These are phyloP conservation scores for Listrodromus nycthemerus DNA, from an alignment of 2,888 invertebrate species.

Conservation along the genomic window DNA sequence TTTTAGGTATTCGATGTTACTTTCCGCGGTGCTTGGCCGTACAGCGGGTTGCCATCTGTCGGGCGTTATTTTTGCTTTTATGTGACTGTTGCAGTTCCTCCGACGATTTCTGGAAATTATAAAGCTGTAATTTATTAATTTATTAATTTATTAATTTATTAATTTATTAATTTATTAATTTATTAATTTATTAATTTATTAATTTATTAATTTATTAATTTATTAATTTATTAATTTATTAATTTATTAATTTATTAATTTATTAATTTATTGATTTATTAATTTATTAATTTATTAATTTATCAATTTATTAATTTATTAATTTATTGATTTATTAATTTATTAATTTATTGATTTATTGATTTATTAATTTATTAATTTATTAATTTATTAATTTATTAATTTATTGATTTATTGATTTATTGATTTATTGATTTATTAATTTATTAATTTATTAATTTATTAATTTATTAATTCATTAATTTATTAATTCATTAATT, in stretches of 20 bases:
- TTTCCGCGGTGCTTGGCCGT: background rate
- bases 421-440: background rate
- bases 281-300: background rate
- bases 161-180: background rate
- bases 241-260: background rate
- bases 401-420: background rate
- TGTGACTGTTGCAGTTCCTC: no score
- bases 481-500: background rate
- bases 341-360: background rate
- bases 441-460: background rate
- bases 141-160: background rate
- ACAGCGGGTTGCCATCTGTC: constrained; percentile 2
- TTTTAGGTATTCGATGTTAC: background rate
- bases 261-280: background rate
- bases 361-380: background rate
- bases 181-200: background rate
- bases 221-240: background rate
- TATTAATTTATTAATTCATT: background rate
- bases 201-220: background rate
- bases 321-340: background rate
- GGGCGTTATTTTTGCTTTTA: background rate
- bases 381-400: background rate
- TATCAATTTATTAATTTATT: background rate
- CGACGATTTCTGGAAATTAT: no score
- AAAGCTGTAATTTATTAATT: background rate